These are phyloP conservation scores for Capreolus pygargus DNA, from an alignment of 2,113 vertebrate genomes.

Conservation along the genomic window DNA sequence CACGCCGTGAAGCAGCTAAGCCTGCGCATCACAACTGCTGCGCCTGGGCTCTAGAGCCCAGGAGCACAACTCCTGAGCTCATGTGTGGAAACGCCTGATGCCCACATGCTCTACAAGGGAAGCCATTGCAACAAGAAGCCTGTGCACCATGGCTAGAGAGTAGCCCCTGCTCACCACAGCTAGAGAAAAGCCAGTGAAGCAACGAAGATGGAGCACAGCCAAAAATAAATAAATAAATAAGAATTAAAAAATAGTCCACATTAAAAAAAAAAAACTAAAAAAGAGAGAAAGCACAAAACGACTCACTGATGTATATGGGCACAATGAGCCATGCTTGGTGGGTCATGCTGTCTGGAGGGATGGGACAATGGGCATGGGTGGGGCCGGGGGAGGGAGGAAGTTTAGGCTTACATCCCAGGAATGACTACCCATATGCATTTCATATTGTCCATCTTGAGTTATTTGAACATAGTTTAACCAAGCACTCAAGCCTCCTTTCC, in stretches of 20 bases:
- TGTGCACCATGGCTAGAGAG: accelerated
- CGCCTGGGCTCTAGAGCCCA: background rate
- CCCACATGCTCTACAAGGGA: background rate
- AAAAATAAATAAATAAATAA: background rate
- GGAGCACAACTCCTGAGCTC: background rate
- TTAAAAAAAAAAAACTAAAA: background rate
- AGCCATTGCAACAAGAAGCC: background rate
- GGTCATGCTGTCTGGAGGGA: background rate
- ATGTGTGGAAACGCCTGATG: background rate
- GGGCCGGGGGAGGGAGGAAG: background rate
- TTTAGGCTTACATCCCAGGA: background rate
- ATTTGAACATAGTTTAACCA: background rate
- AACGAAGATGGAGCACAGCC: background rate
- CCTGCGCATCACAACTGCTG: background rate
- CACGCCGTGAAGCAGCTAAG: background rate
- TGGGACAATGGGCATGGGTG: background rate
- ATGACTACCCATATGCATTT: background rate
- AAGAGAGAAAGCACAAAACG: background rate
- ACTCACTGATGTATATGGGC: no score
- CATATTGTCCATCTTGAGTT: background rate
- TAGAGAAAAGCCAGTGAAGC: background rate
- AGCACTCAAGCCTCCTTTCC: background rate
- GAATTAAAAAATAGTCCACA: background rate
- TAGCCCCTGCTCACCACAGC: background rate
- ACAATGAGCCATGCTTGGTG: background rate